Evolutionary conservation across 2,797 vertebrate species (phyloP).

Genomic region (Ispidina picta): DNA sequence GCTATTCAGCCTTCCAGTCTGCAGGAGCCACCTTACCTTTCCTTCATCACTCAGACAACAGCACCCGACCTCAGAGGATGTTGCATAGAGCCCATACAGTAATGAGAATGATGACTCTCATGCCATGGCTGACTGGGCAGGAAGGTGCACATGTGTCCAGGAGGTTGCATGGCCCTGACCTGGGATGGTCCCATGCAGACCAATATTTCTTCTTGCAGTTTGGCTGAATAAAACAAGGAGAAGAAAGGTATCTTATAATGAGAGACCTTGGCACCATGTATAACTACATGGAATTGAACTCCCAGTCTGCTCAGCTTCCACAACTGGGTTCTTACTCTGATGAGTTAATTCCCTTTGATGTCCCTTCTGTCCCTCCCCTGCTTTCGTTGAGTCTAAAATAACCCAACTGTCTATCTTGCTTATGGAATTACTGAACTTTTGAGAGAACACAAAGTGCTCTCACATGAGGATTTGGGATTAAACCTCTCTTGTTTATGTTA

Average conservation of each 20-base stretch:
- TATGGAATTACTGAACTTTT: conserved; percentile 61
- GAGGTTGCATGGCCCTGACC: background rate
- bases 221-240: background rate
- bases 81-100: background rate
- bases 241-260: background rate
- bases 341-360: conserved; percentile 51
- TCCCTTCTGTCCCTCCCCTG: conserved; percentile 9
- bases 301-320: conserved; percentile 26
- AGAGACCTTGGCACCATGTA: background rate
- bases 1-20: background rate
- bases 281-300: background rate
- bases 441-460: conserved; percentile 58
- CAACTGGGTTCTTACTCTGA: background rate
- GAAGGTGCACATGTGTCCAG: background rate
- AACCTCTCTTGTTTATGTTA: conserved; percentile 58
- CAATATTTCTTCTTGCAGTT: background rate
- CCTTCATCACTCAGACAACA: background rate
- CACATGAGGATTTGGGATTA: conserved; percentile 63
- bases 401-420: conserved; percentile 59
- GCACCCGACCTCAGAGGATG: background rate
- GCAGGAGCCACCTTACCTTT: background rate
- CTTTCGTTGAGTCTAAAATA: conserved; percentile 38
- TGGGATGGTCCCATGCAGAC: rapidly evolving
- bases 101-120: background rate
- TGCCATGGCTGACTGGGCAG: background rate